phyloP scores from a whole-genome alignment of 2,888 invertebrate genomes.

The Allophyes oxyacanthae region DNA sequence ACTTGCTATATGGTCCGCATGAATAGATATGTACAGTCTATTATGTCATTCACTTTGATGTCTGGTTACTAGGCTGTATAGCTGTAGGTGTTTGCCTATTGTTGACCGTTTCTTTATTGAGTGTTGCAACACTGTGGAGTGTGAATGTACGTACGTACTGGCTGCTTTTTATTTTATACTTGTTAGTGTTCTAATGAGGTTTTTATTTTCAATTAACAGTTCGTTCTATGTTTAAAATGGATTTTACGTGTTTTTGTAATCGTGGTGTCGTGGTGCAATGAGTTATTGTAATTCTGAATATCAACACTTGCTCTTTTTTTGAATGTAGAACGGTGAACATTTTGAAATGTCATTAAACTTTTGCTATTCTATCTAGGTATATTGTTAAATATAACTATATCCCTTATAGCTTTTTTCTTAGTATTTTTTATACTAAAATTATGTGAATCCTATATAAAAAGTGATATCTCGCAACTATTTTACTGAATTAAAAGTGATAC shows the following conservation, averaged over 20 bases:
- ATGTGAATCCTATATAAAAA: too few relatives aligned
- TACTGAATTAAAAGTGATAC: neutral
- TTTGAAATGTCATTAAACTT: too few relatives aligned
- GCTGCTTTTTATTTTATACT: slow-evolving; percentile 41
- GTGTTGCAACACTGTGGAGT: slow-evolving; percentile 50
- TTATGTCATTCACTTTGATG: slow-evolving; percentile 88
- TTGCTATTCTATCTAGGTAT: too few relatives aligned
- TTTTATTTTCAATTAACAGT: slow-evolving; percentile 28
- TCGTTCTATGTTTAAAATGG: slow-evolving; percentile 21
- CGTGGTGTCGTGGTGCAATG: slow-evolving; percentile 30
- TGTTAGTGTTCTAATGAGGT: slow-evolving; percentile 43
- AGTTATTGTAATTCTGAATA: slow-evolving; percentile 14
- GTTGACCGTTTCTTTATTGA: slow-evolving; percentile 59
- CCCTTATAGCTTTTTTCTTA: too few relatives aligned
- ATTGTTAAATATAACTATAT: too few relatives aligned
- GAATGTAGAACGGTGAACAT: neutral
- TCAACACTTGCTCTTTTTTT: neutral
- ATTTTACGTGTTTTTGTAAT: slow-evolving; percentile 30
- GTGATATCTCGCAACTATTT: too few relatives aligned
- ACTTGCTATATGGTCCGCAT: slow-evolving; percentile 58
- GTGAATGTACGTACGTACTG: slow-evolving; percentile 30
- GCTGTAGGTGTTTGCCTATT: slow-evolving; percentile 56
- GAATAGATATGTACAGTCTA: slow-evolving; percentile 70
- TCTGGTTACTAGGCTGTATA: slow-evolving; percentile 62
- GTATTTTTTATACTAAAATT: too few relatives aligned